Evolutionary conservation across 2,113 vertebrate genomes (phyloP).

Genomic region (Strix aluco): DNA sequence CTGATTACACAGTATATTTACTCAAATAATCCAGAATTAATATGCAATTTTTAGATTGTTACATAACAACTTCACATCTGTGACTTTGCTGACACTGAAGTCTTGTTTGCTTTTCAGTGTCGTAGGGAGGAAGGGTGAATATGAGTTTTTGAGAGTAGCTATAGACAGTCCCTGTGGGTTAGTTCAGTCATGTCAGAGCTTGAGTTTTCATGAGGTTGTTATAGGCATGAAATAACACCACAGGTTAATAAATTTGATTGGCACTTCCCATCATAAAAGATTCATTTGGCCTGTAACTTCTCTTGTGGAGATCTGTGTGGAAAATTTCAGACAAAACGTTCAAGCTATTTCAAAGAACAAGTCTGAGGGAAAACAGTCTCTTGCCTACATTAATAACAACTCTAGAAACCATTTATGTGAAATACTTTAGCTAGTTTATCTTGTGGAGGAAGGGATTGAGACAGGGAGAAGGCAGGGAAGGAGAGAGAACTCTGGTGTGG

Average conservation of each 20-base stretch:
- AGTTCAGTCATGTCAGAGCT: neutral
- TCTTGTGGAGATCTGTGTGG: neutral
- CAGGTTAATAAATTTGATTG: neutral
- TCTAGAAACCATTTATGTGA: neutral
- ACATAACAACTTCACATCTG: neutral
- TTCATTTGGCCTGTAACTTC: neutral
- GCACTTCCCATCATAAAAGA: neutral
- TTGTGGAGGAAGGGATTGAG: neutral
- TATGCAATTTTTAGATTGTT: neutral
- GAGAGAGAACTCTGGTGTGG: neutral
- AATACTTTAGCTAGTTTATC: neutral
- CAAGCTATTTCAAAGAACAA: neutral
- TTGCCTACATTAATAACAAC: neutral
- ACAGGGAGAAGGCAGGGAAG: neutral
- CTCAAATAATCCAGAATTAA: neutral
- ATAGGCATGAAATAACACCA: neutral
- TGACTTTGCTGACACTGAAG: neutral
- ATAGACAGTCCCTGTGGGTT: neutral
- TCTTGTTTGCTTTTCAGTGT: neutral
- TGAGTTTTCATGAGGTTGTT: neutral
- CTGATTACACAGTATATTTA: neutral
- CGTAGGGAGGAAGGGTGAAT: neutral
- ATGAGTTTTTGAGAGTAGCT: neutral
- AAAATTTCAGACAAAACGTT: conserved; percentile 10
- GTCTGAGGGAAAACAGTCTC: neutral